Evolutionary conservation across 2,797 vertebrate genomes (phyloP).

Genomic region (Sciaenops ocellatus): DNA sequence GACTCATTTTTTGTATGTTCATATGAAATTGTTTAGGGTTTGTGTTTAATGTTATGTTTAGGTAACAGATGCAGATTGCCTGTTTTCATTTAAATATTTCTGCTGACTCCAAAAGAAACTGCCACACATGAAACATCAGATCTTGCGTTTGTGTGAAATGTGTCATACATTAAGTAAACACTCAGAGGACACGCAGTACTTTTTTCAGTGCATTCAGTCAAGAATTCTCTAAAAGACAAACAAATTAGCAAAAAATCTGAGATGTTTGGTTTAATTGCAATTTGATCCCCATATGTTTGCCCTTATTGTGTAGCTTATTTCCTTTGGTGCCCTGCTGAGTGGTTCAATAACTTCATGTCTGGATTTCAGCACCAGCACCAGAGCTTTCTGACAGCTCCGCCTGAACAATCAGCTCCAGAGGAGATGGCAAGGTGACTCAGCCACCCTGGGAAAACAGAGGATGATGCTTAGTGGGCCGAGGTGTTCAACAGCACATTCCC

Average conservation of each 20-base stretch:
- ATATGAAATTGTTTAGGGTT: neutral
- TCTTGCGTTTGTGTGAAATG: slow-evolving; percentile 10
- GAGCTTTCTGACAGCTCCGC: slow-evolving; percentile 54
- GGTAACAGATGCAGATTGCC: neutral
- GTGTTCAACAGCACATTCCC: slow-evolving; percentile 54
- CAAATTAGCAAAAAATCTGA: slow-evolving; percentile 12
- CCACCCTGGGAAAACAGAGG: slow-evolving; percentile 60
- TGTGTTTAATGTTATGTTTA: neutral
- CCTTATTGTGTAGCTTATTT: slow-evolving; percentile 33
- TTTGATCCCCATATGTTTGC: neutral
- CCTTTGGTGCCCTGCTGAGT: neutral
- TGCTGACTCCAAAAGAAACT: slow-evolving; percentile 9
- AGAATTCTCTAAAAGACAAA: slow-evolving; percentile 14
- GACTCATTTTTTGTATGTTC: neutral
- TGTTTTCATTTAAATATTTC: slow-evolving; percentile 25
- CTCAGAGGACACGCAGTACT: neutral
- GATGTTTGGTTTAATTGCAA: slow-evolving; percentile 19
- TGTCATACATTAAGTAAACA: slow-evolving; percentile 14
- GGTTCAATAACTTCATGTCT: slow-evolving; percentile 47
- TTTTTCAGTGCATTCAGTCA: slow-evolving; percentile 19
- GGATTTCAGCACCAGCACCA: slow-evolving; percentile 55
- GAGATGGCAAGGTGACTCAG: slow-evolving; percentile 50
- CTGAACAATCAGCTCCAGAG: slow-evolving; percentile 47
- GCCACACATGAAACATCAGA: neutral
- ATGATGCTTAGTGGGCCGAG: slow-evolving; percentile 37